Evolutionary conservation across 2,797 vertebrate genomes (phyloP).

Genomic region (Syngnathus rostellatus): DNA sequence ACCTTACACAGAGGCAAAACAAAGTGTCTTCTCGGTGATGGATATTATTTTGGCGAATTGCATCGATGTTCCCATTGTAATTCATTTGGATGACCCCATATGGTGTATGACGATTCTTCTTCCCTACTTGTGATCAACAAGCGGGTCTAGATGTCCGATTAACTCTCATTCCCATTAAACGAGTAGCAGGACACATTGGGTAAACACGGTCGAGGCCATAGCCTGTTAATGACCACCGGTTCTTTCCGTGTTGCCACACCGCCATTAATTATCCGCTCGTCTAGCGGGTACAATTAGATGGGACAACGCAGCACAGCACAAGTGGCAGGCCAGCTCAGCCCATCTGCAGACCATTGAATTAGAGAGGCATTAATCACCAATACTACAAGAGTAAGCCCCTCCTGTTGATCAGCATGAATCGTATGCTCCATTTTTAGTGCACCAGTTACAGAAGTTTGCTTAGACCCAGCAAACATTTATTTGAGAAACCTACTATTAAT

Average conservation of each 20-base stretch:
- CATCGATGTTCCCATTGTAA: neutral
- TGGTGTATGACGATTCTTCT: neutral
- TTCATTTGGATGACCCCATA: neutral
- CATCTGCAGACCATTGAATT: conserved; percentile 1
- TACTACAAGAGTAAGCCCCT: neutral
- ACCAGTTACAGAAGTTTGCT: neutral
- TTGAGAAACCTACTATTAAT: too few species aligned
- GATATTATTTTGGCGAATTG: neutral
- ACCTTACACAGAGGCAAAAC: neutral
- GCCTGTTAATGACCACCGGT: conserved; percentile 3
- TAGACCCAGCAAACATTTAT: too few species aligned
- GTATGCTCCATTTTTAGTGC: neutral
- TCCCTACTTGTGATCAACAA: conserved; percentile 5
- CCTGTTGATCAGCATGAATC: neutral
- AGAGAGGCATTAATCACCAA: neutral
- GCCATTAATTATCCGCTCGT: conserved; percentile 5
- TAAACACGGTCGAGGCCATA: neutral
- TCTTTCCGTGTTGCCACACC: neutral
- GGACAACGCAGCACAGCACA: neutral
- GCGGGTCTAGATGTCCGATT: neutral
- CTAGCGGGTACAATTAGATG: neutral
- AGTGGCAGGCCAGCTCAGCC: neutral
- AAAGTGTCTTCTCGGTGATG: neutral
- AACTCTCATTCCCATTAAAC: conserved; percentile 3
- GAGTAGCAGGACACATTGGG: neutral